Conservation (phyloP, 2,797 vertebrate species). For the Orestias chungarensis region DNA sequence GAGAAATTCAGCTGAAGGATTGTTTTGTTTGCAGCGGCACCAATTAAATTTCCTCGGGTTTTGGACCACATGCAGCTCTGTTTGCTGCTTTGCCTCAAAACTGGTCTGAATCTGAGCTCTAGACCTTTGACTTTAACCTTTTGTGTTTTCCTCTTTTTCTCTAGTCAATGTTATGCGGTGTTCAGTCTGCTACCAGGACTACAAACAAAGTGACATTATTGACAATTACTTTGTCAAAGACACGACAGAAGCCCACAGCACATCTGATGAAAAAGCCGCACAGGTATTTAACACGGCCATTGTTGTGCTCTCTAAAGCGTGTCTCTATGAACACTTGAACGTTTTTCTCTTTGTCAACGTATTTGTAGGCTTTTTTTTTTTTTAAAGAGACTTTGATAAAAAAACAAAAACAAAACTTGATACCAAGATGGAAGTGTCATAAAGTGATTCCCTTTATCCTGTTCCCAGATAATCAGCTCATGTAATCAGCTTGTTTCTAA, state of each 20-base stretch:
- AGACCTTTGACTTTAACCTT: constrained; percentile 5
- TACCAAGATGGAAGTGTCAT: not conserved
- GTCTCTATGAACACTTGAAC: not conserved
- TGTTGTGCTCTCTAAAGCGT: not conserved
- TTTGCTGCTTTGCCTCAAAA: constrained; percentile 1
- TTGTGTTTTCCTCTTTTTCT: constrained; percentile 26
- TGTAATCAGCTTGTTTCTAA: not conserved
- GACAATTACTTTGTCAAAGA: constrained; percentile 99
- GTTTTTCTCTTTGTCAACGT: not conserved
- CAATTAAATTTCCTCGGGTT: constrained; percentile 10
- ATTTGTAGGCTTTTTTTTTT: not conserved
- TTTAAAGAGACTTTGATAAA: too few relatives aligned
- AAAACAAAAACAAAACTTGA: too few relatives aligned
- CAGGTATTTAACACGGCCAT: constrained; percentile 79
- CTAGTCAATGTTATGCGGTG: constrained; percentile 96
- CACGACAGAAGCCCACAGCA: constrained; percentile 87
- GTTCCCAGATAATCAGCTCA: not conserved
- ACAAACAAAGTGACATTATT: constrained; percentile 95
- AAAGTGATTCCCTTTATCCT: not conserved
- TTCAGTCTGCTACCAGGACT: constrained; percentile 93
- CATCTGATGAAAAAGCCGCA: constrained; percentile 91
- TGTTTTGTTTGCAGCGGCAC: constrained; percentile 16
- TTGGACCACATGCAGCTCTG: not conserved
- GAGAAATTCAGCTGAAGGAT: constrained; percentile 16
- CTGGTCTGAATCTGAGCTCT: not conserved